A percentile compares a stretch with the other conserved stretches of the same genome.
phyloP scores from a whole-genome alignment of 2,113 vertebrate species.

The Plecotus auritus region DNA sequence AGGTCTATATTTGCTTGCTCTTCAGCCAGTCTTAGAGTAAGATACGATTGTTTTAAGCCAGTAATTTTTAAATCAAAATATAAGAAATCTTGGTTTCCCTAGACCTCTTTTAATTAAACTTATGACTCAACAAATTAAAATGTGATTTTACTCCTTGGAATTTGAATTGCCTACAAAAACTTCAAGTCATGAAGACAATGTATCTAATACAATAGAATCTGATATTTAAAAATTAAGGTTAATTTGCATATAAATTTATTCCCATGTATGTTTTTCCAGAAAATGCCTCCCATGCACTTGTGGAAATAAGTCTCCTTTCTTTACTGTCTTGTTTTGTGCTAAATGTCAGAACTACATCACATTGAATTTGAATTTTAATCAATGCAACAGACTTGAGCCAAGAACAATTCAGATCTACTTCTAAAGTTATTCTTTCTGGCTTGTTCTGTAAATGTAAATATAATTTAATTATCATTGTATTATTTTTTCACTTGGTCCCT shows the following conservation, averaged over 20 bases:
- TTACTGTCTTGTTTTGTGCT: neutral
- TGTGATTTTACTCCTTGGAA: constrained; percentile 33
- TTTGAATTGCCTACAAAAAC: constrained; percentile 29
- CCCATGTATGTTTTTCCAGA: constrained; percentile 13
- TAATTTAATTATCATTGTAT: neutral
- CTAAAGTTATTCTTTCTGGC: constrained; percentile 1
- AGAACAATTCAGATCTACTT: neutral
- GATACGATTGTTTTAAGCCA: neutral
- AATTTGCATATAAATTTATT: constrained; percentile 37
- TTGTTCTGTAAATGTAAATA: neutral
- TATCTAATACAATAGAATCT: neutral
- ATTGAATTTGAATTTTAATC: neutral
- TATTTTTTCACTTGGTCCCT: neutral
- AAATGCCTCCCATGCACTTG: neutral
- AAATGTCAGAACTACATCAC: constrained; percentile 7
- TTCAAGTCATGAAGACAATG: constrained; percentile 21
- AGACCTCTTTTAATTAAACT: constrained; percentile 37
- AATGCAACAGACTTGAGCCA: neutral
- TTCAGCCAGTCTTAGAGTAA: neutral
- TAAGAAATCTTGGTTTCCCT: constrained; percentile 35
- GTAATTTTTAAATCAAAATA: constrained; percentile 29
- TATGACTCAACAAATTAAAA: constrained; percentile 59
- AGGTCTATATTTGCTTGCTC: neutral
- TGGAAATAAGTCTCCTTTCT: neutral
- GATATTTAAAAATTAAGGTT: constrained; percentile 21